Evolutionary conservation across 2,888 invertebrate genomes (phyloP).

Genomic region (Hydriomena furcata): DNA sequence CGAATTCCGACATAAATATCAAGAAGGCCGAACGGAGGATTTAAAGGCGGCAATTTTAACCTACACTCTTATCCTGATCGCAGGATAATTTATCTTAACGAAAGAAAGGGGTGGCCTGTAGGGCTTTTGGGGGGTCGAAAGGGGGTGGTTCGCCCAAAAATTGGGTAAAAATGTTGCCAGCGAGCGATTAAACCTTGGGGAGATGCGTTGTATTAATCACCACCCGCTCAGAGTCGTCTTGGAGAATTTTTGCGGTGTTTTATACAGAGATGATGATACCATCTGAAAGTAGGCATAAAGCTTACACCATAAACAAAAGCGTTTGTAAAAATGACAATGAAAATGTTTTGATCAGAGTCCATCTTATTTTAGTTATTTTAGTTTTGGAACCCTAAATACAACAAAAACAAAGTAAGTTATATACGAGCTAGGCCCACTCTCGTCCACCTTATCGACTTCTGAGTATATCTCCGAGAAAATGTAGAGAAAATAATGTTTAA

Average conservation of each 20-base stretch:
- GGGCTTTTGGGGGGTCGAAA: slow-evolving; percentile 47
- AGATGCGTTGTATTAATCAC: slow-evolving; percentile 84
- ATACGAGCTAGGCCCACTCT: too few species aligned
- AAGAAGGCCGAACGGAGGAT: slow-evolving; percentile 76
- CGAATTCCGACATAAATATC: slow-evolving; percentile 74
- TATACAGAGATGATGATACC: slow-evolving; percentile 52
- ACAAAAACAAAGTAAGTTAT: too few species aligned
- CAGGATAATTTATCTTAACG: slow-evolving; percentile 83
- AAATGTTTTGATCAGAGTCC: too few species aligned
- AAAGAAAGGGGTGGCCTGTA: slow-evolving; percentile 80
- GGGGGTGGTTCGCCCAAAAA: slow-evolving; percentile 71
- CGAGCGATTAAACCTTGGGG: slow-evolving; percentile 82
- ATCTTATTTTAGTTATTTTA: too few species aligned
- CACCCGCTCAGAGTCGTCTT: slow-evolving; percentile 77
- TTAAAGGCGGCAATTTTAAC: slow-evolving; percentile 83
- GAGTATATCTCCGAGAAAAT: too few species aligned
- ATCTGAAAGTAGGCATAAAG: too few species aligned
- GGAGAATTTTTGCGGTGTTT: slow-evolving; percentile 64
- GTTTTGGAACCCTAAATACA: too few species aligned
- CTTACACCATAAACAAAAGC: too few species aligned
- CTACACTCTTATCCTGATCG: slow-evolving; percentile 83
- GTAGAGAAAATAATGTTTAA: too few species aligned
- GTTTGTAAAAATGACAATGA: too few species aligned
- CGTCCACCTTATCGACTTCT: too few species aligned
- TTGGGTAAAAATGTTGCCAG: slow-evolving; percentile 84